Evolutionary conservation across 2,797 vertebrate species (phyloP), one percentile per base, ranked within the genome.

Genomic region (Crocidura indochinensis): DNA sequence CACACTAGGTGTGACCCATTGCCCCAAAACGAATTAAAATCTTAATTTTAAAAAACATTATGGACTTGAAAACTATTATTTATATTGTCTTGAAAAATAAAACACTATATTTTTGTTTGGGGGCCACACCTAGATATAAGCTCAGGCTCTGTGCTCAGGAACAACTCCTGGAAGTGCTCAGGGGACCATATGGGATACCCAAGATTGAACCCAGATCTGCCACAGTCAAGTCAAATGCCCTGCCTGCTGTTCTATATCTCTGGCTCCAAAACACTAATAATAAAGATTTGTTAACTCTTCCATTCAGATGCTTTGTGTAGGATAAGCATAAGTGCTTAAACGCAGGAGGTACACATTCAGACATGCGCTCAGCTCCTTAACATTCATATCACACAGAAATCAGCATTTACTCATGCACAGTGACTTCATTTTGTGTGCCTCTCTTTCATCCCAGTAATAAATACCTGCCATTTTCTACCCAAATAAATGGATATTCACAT

Each of bases 331-430:
- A 46, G 71, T 68, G 22, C 12, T 78, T 79, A 51, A 67, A 44
- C 9, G 87, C 12, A 76, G 29, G 20, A 88, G 74, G 2, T 67
- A 77, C 2, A 81, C 76, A 90, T 88, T 81, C 38, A 87, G 62
- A 60, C 11, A 65, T 29, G 15, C 11, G n/a, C 31, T 68, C 29
- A n/a, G 60, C 87, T 93, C 88, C 89, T 92, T 91, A 95, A 83
- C 93, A 94, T 88, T 93, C 94, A 89, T 87, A 72, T 87, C 68
- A 77, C 91, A 91, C 93, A 91, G 93, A 94, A 93, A 91, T 82
- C 38, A 90, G 47, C 74, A 73, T 87, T 82, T 93, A 92, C 73
- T 95, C 72, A 84, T 94, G 78, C 19, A 24, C 86, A 67, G 12
- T 90, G 83, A 94, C 83, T 84, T 94, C 90, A 94, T 90, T 93